Base-by-base conservation (phyloP, 2,113 vertebrate species). In the Apodemus speciosus region DNA sequence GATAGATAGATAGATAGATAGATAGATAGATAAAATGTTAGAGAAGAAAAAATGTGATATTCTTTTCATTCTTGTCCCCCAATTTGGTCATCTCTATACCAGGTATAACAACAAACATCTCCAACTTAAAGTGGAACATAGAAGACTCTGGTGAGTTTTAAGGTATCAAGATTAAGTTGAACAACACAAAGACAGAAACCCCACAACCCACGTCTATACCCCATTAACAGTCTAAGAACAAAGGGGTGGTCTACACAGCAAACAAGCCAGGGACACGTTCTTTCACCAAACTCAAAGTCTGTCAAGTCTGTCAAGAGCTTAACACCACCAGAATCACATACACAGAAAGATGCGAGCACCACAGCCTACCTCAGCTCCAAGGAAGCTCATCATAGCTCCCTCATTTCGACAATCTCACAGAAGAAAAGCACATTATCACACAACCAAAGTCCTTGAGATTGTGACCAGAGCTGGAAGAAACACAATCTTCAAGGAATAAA, bases 241-340 rank as follows among this genome's bases (percentile, higher is more conserved):
- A 85, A 93, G 64, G 25, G 81, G 71, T 58, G 68, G 66, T 58
- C 53, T 71, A 49, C 75, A 92, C 75, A 93, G 71, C 89, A 76
- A 85, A 51, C 46, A 80, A 53, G 46, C 69, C 87, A 91, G 60
- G 56, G 49, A 51, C 81, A 58, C 56, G 69, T 87, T 87, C 90
- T 75, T 92, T 92, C 85, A 81, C 8, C 38, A 96, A 92, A 83
- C 0, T 95, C 89, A 95, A 96, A 92, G 53, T 25, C 89, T 83
- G 62, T 94, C 88, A 96, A 92, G 53, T 25, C 89, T 83, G 62
- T 94, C 88, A 94, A 93, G 91, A 88, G 92, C 56, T 94, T 93
- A 77, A 35, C 91, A 95, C 84, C 91, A 90, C 69, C 91, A 92
- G 53, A 79, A 96, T 94, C 76, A 94, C 89, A 96, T n/a, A 94